A percentile compares a stretch with the other conserved stretches of the same genome.
These are phyloP conservation scores for Drosophila seguyi DNA, from an alignment of 1,140 invertebrate genomes.

Conservation along the genomic window DNA sequence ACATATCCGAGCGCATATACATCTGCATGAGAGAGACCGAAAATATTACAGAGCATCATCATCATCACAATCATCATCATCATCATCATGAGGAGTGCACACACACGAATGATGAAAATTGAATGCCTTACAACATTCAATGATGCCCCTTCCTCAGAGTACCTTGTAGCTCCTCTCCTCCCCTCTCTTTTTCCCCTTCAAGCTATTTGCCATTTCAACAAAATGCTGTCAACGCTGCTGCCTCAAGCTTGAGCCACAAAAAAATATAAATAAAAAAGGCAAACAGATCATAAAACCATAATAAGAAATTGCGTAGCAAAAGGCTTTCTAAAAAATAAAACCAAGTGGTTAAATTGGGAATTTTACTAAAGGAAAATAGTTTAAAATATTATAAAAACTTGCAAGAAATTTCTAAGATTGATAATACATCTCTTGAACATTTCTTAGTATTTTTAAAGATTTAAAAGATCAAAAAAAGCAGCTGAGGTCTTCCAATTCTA, in stretches of 20 bases:
- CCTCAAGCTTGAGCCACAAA: constrained; percentile 24
- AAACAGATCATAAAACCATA: constrained; percentile 10
- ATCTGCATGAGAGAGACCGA: constrained; percentile 65
- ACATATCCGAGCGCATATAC: constrained; percentile 52
- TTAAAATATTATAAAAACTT: too few species aligned
- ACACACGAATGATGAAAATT: constrained; percentile 63
- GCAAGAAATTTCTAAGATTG: neutral
- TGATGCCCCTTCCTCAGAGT: constrained; percentile 8
- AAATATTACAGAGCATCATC: constrained; percentile 36
- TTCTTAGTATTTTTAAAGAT: neutral
- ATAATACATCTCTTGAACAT: neutral
- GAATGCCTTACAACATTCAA: constrained; percentile 72
- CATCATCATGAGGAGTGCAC: neutral
- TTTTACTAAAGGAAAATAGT: neutral
- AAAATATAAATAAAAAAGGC: constrained; percentile 21
- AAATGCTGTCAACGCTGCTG: constrained; percentile 73
- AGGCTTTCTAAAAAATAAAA: neutral
- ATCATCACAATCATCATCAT: constrained; percentile 1
- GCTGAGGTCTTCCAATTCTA: neutral
- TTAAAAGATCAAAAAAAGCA: neutral
- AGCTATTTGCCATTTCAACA: constrained; percentile 60
- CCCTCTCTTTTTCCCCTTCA: constrained; percentile 34
- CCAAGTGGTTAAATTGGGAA: neutral
- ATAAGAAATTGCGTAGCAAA: constrained; percentile 11
- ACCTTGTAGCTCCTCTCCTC: constrained; percentile 11